These are phyloP conservation scores for Ligdia adustata DNA, from an alignment of 2,888 invertebrate species.

Conservation along the genomic window DNA sequence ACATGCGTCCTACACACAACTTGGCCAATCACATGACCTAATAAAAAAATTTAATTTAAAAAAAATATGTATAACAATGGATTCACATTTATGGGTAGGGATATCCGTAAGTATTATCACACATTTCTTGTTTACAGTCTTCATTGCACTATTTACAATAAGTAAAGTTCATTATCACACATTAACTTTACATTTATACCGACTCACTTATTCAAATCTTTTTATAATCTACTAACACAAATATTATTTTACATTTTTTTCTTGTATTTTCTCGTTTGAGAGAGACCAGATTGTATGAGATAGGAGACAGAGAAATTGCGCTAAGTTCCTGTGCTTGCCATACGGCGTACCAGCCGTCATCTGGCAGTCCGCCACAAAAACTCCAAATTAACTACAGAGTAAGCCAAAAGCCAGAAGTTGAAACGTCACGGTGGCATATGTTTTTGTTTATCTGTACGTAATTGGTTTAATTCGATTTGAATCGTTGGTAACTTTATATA, in stretches of 20 bases:
- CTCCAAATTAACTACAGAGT: slow-evolving; percentile 54
- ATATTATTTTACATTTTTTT: neutral
- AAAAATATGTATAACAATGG: too few relatives aligned
- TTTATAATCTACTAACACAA: neutral
- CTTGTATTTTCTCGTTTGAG: neutral
- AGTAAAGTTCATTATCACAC: too few relatives aligned
- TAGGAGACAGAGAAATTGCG: slow-evolving; percentile 69
- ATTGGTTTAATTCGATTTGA: slow-evolving; percentile 59
- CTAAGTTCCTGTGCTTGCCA: slow-evolving; percentile 48
- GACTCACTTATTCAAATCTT: too few relatives aligned
- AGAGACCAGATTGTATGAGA: slow-evolving; percentile 58
- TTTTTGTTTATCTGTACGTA: slow-evolving; percentile 54
- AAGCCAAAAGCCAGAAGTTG: slow-evolving; percentile 30
- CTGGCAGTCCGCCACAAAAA: slow-evolving; percentile 57
- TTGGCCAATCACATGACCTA: too few relatives aligned
- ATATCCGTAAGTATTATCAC: too few relatives aligned
- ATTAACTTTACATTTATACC: too few relatives aligned
- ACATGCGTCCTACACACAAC: too few relatives aligned
- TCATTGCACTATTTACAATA: too few relatives aligned
- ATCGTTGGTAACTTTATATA: slow-evolving; percentile 19
- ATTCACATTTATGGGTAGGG: too few relatives aligned
- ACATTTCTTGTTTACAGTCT: too few relatives aligned
- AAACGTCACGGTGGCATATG: slow-evolving; percentile 74
- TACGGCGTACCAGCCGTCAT: slow-evolving; percentile 66
- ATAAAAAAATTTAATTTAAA: too few relatives aligned